These are phyloP conservation scores for Nothocercus julius DNA, from an alignment of 2,113 vertebrate species.

Conservation along the genomic window DNA sequence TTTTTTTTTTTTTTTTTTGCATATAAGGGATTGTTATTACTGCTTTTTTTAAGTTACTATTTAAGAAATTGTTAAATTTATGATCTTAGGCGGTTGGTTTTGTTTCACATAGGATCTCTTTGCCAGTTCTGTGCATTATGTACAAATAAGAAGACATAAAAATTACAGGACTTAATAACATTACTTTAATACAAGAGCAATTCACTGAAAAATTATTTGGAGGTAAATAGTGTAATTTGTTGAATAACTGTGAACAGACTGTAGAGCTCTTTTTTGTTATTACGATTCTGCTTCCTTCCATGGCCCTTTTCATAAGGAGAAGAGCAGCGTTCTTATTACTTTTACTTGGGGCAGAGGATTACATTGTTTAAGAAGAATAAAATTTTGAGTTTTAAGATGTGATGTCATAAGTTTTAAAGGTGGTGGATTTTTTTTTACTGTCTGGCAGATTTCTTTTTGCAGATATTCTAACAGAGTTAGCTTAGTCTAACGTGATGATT, in stretches of 20 bases:
- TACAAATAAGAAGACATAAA: background rate
- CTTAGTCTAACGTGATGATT: constrained; percentile 55
- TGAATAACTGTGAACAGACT: background rate
- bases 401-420: constrained; percentile 12
- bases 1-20: background rate
- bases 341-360: background rate
- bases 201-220: background rate
- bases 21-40: background rate
- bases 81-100: background rate
- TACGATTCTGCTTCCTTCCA: background rate
- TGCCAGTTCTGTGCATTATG: background rate
- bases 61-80: background rate
- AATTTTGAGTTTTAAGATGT: constrained; percentile 11
- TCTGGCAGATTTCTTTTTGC: constrained; percentile 37
- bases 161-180: background rate
- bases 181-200: background rate
- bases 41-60: background rate
- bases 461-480: constrained; percentile 30
- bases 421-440: background rate
- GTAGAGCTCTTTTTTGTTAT: background rate
- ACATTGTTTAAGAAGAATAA: constrained; percentile 14
- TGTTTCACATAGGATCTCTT: background rate
- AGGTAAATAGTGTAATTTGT: background rate
- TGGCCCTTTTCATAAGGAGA: background rate
- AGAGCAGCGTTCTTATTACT: background rate